Evolutionary conservation across 2,888 invertebrate species (phyloP).

Genomic region (Leistus spinibarbis): DNA sequence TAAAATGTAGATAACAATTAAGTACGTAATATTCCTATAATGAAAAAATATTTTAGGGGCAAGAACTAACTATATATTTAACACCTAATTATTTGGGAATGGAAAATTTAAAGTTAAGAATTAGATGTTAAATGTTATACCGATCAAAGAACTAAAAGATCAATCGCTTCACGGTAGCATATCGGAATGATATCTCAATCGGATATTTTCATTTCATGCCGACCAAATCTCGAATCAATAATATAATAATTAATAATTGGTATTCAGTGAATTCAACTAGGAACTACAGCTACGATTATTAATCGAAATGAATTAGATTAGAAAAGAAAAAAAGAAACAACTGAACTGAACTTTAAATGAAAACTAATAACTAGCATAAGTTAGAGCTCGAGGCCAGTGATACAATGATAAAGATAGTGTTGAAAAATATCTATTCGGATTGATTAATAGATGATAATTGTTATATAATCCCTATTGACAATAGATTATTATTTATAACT

Average conservation of each 20-base stretch:
- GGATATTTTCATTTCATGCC: neutral
- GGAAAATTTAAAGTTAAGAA: no score
- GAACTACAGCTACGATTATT: neutral
- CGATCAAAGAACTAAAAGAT: no score
- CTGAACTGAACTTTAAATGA: neutral
- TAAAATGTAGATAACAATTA: no score
- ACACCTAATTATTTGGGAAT: no score
- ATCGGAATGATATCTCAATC: neutral
- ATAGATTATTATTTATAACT: conserved; percentile 20
- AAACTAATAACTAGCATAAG: neutral
- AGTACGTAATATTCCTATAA: no score
- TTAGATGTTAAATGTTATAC: no score
- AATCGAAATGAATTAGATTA: neutral
- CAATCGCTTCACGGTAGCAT: neutral
- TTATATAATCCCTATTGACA: conserved; percentile 30
- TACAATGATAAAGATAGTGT: conserved; percentile 11
- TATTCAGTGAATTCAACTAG: neutral
- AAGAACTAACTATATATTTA: no score
- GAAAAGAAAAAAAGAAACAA: neutral
- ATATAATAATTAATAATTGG: neutral
- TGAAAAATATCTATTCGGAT: conserved; percentile 35
- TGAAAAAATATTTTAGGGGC: no score
- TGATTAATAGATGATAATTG: conserved; percentile 38
- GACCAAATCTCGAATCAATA: neutral
- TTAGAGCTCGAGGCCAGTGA: neutral